These are phyloP conservation scores for Illadopsis cleaveri DNA, from an alignment of 2,113 vertebrate species.

Conservation along the genomic window DNA sequence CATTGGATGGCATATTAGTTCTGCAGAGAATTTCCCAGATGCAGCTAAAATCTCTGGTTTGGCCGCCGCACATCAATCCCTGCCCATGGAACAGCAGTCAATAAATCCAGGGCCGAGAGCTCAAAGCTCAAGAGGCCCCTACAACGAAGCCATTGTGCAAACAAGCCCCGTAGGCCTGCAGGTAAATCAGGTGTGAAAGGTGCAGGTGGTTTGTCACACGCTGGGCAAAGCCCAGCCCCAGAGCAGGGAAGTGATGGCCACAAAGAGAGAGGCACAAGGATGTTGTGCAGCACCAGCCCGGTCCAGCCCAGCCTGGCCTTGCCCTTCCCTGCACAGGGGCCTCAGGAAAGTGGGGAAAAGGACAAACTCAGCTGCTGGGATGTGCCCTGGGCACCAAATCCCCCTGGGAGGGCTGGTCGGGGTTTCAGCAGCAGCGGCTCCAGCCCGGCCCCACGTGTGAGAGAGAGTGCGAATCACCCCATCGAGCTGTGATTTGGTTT, in stretches of 20 bases:
- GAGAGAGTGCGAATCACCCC: not conserved
- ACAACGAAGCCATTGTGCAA: not conserved
- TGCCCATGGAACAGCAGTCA: not conserved
- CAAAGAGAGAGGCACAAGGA: not conserved
- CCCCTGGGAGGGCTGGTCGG: not conserved
- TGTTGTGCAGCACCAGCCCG: not conserved
- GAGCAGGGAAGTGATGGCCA: not conserved
- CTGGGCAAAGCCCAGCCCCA: not conserved
- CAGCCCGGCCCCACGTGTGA: not conserved
- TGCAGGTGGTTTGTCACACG: not conserved
- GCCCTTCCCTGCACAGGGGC: not conserved
- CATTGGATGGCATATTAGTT: not conserved
- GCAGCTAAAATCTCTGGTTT: not conserved
- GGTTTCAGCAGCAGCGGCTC: not conserved
- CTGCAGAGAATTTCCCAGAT: not conserved
- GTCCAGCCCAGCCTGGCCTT: not conserved
- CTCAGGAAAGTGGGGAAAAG: not conserved
- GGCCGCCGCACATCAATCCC: not conserved
- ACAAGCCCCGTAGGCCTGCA: not conserved
- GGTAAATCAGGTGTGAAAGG: not conserved
- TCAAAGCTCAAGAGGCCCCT: not conserved
- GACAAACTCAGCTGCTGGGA: not conserved
- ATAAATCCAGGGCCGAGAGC: not conserved
- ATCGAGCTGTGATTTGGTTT: not conserved
- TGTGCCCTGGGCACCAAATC: fast-evolving